Evolutionary conservation across 2,888 invertebrate genomes (phyloP), one percentile per base, ranked within the genome.

Genomic region (Drosophila emarginata): DNA sequence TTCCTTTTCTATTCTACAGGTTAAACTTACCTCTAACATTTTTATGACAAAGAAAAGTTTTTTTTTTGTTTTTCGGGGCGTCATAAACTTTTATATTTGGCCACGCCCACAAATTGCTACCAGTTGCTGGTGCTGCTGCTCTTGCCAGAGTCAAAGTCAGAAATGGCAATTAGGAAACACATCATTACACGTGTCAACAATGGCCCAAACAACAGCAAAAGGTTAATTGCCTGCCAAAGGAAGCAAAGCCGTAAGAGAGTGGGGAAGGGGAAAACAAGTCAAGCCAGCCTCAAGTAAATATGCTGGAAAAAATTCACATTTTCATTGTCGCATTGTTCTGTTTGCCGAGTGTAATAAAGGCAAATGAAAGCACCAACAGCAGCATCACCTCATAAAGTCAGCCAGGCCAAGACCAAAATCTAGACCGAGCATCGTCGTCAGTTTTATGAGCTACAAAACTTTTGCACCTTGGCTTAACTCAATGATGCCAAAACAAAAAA

Each of bases 121-220:
- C 72, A 72, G 72, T 71, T 72, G 70, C 70, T 60, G 32, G 1
- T 18, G 21, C 15, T 18, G 18, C 18, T 18, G 12, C 45, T 45
- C 18, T 18, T 45, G 21, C 45, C 40, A 45, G 45, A 45, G 45
- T 21, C 45, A 45, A 15, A 61, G 74, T 62, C 67, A 60, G 63
- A 65, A 45, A 45, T 69, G 71, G 72, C 84, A 82, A 82, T 82
- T 82, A 82, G 81, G 77, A 78, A 80, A 72, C 81, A 87, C 87
- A 75, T 82, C 85, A 82, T 82, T 82, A 87, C 72, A 75, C 72
- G 77, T 87, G 87, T 84, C 81, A 82, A 87, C 81, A 87, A 70
- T 70, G 68, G 65, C 21, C 70, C 85, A 45, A 45, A 21, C 21
- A 45, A 21, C 45, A 54, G 36, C 54, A 70, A 87, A 82, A 80